Base-by-base conservation (phyloP, 2,797 vertebrate species). In the Dallia pectoralis region DNA sequence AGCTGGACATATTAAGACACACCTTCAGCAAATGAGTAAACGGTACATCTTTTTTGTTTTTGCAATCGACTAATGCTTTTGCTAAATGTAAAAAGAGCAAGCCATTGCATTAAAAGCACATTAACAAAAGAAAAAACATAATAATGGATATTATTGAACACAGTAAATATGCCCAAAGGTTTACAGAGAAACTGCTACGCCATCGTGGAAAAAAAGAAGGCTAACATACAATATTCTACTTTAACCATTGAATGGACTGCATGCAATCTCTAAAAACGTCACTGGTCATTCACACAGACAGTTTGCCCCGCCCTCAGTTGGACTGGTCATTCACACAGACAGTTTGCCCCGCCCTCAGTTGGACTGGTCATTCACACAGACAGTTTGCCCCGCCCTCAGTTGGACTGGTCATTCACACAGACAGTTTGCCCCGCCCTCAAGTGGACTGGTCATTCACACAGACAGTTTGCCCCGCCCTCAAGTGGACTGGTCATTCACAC, bases 271-370 rank as follows among this genome's bases (percentile, higher is more conserved):
- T 25, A 19, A 59, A 25, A 56, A 12, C 1, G 8, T 25, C 53
- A n/a, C 53, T 18, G 62, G 62, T 64, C 62, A 3, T 32, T 64
- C 29, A 7, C 15, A 19, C 15, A 3, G 73, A 75, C 79, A 70
- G 64, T 73, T 65, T 61, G 76, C 72, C 81, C 68, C 63, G 77
- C 71, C 81, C 73, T 78, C 73, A 64, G 77, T 77, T 73, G 78
- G 70, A 1, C 76, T 12, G 84, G n/a, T n/a, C n/a, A n/a, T n/a
- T n/a, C n/a, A n/a, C n/a, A n/a, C n/a, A n/a, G n/a, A n/a, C n/a
- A n/a, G 64, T 73, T 65, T 61, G 76, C 72, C 81, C 68, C 63
- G 77, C 71, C 81, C 73, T 78, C 73, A 64, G 77, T 77, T 73
- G 78, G 70, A 1, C 76, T 12, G 84, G n/a, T n/a, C n/a, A n/a